Evolutionary conservation across 1,140 invertebrate species (phyloP), one percentile per base, ranked within the genome.

Genomic region (Heliothis virescens): DNA sequence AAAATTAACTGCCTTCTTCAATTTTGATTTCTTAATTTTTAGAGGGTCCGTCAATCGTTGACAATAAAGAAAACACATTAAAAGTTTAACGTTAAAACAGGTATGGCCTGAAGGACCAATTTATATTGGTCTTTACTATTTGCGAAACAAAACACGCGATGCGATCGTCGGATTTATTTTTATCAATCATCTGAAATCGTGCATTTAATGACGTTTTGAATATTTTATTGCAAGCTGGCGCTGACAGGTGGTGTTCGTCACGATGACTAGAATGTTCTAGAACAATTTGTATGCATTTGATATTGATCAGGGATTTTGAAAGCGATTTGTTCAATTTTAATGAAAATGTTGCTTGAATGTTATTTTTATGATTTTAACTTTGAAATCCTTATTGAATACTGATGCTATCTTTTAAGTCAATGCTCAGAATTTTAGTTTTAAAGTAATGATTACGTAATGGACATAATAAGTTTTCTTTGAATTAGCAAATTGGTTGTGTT

Each of bases 91-190:
- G 26, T 12, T 12, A 12, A 4, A n/a, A 11, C 50, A 16, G 5
- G 2, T 48, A 47, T 10, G 13, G 1, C 52, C 34, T 3, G 3
- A 29, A 4, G 11, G 48, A 26, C 34, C 48, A 71, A 53, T 71
- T 52, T 21, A 71, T n/a, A 71, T 12, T 71, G 67, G 48, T 10
- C 16, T 4, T n/a, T 1, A 52, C 21, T 71, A 53, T 71, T 71
- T 71, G 48, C 21, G 13, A 52, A 69, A 52, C 47, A n/a, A 29
- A 53, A 53, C 48, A 71, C 67, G 48, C 67, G 48, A 71, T 52
- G 2, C 3, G 48, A 13, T 69, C 13, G 21, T 53, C 62, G 1
- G 34, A 63, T 63, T 63, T 47, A 63, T 26, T 63, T 67, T 71
- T 53, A 71, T 71, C 48, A 52, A 71, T 15, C 0, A 71, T 21